Conservation (phyloP, 2,888 invertebrate species). For the Busseola fusca region DNA sequence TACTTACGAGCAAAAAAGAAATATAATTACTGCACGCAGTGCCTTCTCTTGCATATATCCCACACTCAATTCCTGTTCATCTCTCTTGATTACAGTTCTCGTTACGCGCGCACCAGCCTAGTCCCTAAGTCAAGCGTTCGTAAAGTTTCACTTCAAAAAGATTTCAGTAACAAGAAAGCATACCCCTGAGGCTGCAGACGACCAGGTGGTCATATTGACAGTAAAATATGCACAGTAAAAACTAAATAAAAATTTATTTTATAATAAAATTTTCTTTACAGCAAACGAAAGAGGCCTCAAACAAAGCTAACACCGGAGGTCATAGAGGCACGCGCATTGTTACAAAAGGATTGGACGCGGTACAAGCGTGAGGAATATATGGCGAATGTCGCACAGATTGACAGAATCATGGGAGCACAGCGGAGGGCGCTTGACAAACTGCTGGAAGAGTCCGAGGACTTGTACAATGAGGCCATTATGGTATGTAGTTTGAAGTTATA, state of each 20-base stretch:
- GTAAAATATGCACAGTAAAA: not conserved
- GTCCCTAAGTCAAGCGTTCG: too few species aligned
- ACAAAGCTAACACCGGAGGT: slow-evolving; percentile 87
- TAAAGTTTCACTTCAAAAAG: too few species aligned
- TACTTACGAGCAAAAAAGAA: too few species aligned
- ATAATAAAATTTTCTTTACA: slow-evolving; percentile 60
- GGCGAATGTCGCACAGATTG: slow-evolving; percentile 91
- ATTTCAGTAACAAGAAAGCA: not conserved
- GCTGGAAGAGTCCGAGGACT: slow-evolving; percentile 93
- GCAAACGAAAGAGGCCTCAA: slow-evolving; percentile 84
- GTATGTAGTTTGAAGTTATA: slow-evolving; percentile 77
- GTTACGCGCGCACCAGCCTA: too few species aligned
- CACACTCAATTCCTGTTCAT: too few species aligned
- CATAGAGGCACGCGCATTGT: slow-evolving; percentile 89
- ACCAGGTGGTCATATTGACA: not conserved
- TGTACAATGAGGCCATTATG: slow-evolving; percentile 96
- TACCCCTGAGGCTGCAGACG: too few species aligned
- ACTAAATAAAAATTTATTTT: not conserved
- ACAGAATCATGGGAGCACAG: slow-evolving; percentile 91
- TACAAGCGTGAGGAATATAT: slow-evolving; percentile 91
- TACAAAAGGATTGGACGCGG: slow-evolving; percentile 93
- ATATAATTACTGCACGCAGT: too few species aligned
- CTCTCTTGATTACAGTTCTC: too few species aligned
- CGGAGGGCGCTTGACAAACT: slow-evolving; percentile 94
- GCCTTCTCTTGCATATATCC: too few species aligned